Conservation (phyloP, 2,888 invertebrate species). For the Ditula angustiorana region DNA sequence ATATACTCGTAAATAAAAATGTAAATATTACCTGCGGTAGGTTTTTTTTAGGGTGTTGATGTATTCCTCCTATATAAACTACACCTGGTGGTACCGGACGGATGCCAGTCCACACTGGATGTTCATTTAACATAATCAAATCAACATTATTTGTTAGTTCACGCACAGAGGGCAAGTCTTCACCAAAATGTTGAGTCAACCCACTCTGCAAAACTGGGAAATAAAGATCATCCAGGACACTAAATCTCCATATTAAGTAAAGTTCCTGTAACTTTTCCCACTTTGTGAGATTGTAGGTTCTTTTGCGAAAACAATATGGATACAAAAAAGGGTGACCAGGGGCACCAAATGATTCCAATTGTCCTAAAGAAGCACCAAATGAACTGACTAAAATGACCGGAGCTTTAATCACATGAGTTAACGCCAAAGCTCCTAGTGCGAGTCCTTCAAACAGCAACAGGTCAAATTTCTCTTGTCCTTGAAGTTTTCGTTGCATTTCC, state of each 20-base stretch:
- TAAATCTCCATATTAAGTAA: background rate
- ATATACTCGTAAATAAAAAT: too few species aligned
- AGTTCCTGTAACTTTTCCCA: constrained; percentile 51
- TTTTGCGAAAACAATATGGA: constrained; percentile 42
- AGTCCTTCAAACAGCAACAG: constrained; percentile 54
- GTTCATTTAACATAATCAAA: constrained; percentile 67
- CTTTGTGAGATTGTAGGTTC: constrained; percentile 47
- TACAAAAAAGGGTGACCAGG: constrained; percentile 48
- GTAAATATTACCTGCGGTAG: constrained; percentile 64
- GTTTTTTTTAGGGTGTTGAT: constrained; percentile 56
- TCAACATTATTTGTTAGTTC: constrained; percentile 54
- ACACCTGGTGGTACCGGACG: constrained; percentile 64
- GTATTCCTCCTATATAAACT: constrained; percentile 68
- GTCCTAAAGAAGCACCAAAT: constrained; percentile 43
- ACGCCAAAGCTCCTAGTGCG: constrained; percentile 44
- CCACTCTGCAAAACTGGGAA: constrained; percentile 22
- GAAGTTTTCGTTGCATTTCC: constrained; percentile 48
- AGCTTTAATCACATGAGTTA: constrained; percentile 51
- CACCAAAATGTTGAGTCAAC: constrained; percentile 48
- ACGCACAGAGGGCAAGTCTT: constrained; percentile 43
- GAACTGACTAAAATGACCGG: constrained; percentile 57
- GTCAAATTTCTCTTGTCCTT: constrained; percentile 51
- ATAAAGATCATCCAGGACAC: constrained; percentile 9
- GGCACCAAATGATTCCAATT: constrained; percentile 44
- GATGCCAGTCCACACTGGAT: constrained; percentile 48